phyloP scores from a whole-genome alignment of 2,113 vertebrate species.

The Cisticola juncidis region DNA sequence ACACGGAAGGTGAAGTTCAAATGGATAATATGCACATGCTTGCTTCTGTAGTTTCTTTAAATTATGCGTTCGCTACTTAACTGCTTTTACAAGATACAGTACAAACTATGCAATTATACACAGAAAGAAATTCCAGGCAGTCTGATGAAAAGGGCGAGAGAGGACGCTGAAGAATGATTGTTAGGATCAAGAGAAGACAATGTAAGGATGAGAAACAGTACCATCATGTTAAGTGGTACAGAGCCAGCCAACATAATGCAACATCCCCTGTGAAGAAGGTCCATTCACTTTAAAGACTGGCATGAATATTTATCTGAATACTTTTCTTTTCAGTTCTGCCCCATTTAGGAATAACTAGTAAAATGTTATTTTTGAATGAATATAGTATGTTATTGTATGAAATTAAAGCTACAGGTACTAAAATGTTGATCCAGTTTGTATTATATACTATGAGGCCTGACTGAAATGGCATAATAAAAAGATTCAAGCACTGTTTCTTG shows the following conservation, averaged over 20 bases:
- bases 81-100: neutral
- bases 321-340: neutral
- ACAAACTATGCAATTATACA: neutral
- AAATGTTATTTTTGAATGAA: neutral
- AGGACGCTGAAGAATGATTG: neutral
- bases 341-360: neutral
- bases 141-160: neutral
- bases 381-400: neutral
- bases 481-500: neutral
- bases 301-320: neutral
- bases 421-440: neutral
- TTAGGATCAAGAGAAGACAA: neutral
- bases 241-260: neutral
- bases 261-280: neutral
- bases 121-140: neutral
- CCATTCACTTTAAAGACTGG: neutral
- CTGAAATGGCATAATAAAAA: neutral
- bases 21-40: neutral
- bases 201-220: neutral
- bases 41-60: neutral
- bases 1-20: neutral
- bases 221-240: neutral
- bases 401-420: neutral
- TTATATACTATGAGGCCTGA: neutral
- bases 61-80: neutral